Evolutionary conservation across 2,888 invertebrate species (phyloP).

Genomic region (Apomyelois bistriatella): DNA sequence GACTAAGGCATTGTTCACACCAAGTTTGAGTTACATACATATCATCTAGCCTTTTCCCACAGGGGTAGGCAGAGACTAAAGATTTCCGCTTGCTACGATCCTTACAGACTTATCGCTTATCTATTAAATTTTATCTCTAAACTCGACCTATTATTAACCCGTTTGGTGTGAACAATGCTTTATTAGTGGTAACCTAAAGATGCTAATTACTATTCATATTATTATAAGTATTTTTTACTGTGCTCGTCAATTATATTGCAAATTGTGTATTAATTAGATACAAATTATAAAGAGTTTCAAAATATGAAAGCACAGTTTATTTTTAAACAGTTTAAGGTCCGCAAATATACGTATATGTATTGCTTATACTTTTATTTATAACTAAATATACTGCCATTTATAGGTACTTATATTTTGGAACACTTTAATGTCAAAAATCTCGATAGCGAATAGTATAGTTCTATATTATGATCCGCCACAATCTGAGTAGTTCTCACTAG

Average conservation of each 20-base stretch:
- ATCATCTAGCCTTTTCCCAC: no score
- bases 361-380: background rate
- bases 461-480: background rate
- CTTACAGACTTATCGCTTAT: no score
- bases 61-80: no score
- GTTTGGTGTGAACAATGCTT: background rate
- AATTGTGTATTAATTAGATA: background rate
- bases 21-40: background rate
- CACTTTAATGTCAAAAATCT: background rate
- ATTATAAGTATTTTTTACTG: background rate
- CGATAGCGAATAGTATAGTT: background rate
- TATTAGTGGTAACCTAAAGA: background rate
- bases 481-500: no score
- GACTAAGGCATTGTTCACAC: background rate
- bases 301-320: background rate
- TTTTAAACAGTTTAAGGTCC: no score
- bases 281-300: background rate
- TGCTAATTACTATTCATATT: background rate
- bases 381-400: background rate
- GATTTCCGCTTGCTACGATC: no score
- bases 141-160: no score
- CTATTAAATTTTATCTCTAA: no score
- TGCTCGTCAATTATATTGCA: constrained; percentile 2
- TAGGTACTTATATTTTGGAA: background rate
- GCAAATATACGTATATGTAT: background rate